Base-by-base conservation (phyloP, 2,888 invertebrate genomes). In the Punctoribates punctum region DNA sequence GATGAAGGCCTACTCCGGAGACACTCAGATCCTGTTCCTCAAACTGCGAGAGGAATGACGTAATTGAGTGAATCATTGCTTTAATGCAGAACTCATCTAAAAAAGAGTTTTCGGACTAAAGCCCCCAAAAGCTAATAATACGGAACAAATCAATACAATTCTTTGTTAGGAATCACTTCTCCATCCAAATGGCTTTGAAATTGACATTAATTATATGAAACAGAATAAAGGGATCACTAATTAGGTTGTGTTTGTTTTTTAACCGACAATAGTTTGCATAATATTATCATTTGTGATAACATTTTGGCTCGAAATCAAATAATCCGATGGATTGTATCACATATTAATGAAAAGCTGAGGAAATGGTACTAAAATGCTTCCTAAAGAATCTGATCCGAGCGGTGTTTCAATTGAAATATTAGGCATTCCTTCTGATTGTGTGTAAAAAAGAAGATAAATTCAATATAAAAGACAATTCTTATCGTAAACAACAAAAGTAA, bases 141-240 rank as follows among this genome's bases (percentile, higher is more conserved):
- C 60, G 60, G 60, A 60, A 60, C 60, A 20, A 60, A 60, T 60
- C 60, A 20, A 60, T 60, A 42, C 42, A 60, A 27, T 4, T 60
- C 20, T 60, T 27, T 27, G 60, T 27, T 60, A 17, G 13, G 1
- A 60, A 60, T 27, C 60, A 60, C 60, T 60, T 60, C 13, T 11
- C 15, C 60, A 27, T 9, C 20, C 25, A 27, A n/a, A 5, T 51
- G 51, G 51, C 51, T 20, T 20, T 51, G 48, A 60, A 20, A 27
- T 60, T 13, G 25, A 11, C 15, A 20, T 27, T 60, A 60, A 60
- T 60, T 60, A 27, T 60, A 60, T 25, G 4, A 13, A 60, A 60
- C 3, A 5, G 27, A 27, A 60, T 60, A 20, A 60, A 27, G 3
- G 15, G 13, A 60, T 13, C 3, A 15, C 2, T 27, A 23, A 60